Evolutionary conservation across 2,113 vertebrate species (phyloP), one percentile per base, ranked within the genome.

Genomic region (Saccopteryx bilineata): DNA sequence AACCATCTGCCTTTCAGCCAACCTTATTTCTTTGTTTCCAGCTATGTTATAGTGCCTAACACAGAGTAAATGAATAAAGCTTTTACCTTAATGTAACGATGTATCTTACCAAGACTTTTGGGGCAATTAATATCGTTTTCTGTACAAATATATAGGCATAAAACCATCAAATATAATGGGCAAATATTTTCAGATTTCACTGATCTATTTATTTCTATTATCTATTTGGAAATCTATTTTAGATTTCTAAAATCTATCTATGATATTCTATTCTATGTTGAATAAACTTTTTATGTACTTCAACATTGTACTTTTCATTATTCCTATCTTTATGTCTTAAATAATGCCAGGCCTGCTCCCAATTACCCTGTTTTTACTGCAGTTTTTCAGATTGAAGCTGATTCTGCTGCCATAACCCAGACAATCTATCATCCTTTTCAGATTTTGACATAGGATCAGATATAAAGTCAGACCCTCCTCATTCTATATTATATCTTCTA

Each of bases 351-450:
- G 2, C 15, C 13, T 31, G 83, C 21, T 12, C 78, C 21, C 11
- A 84, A 33, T 48, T 48, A 39, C 9, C 50, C 54, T 11, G 46
- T 84, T 88, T 84, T 56, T 18, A 1, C 2, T 54, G 17, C 10
- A 84, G 15, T 74, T 91, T 87, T 95, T 87, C 39, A 92, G 23
- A 75, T 52, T 10, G 17, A 88, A 61, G 33, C 26, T 84, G 6
- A 5, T 78, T 71, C 31, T 56, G 58, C 26, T 48, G 1, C 17
- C 21, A 23, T 71, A 48, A 84, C n/a, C 1, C 63, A 63, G 39
- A 39, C 54, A 84, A 71, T 46, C 23, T 5, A 28, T 60, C 33
- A n/a, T 54, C n/a, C 18, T 79, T 3, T 3, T 24, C 46, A 81
- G 68, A 82, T 21, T 65, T 19, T 74, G n/a, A n/a, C 31, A 5